These are phyloP conservation scores for Rallus crepitans DNA, from an alignment of 2,797 vertebrate genomes.

Conservation along the genomic window DNA sequence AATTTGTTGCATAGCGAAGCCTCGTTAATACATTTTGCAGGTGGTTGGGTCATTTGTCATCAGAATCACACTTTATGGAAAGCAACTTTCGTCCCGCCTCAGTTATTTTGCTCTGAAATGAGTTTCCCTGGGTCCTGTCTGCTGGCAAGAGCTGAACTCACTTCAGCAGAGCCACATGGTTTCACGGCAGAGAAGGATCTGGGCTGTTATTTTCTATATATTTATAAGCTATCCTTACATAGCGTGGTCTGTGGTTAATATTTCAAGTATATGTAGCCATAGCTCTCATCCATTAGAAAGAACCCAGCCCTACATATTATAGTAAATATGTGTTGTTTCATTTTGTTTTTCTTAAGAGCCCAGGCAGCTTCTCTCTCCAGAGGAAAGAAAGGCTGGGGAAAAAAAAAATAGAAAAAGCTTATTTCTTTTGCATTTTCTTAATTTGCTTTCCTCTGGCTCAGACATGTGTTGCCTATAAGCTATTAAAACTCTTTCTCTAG, in stretches of 20 bases:
- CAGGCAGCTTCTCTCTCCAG: not conserved
- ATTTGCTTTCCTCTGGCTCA: constrained; percentile 72
- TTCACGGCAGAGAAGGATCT: not conserved
- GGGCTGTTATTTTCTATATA: not conserved
- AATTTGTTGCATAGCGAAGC: constrained; percentile 74
- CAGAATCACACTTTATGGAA: constrained; percentile 43
- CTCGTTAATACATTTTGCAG: constrained; percentile 76
- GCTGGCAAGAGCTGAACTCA: not conserved
- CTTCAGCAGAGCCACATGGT: not conserved
- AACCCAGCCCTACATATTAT: not conserved
- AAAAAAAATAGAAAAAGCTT: not conserved
- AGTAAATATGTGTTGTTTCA: not conserved
- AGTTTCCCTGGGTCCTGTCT: constrained; percentile 44
- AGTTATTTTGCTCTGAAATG: constrained; percentile 67
- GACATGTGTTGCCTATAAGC: constrained; percentile 81
- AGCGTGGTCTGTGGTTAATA: not conserved
- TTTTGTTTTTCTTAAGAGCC: constrained; percentile 19
- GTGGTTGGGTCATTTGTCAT: constrained; percentile 73
- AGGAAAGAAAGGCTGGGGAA: not conserved
- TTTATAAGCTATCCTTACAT: not conserved
- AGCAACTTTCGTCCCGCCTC: constrained; percentile 42
- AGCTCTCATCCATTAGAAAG: not conserved
- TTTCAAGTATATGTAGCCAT: not conserved
- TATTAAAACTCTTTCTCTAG: constrained; percentile 74
- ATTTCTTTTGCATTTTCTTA: constrained; percentile 68